These are phyloP conservation scores for Syritta pipiens DNA, from an alignment of 2,888 invertebrate species.

Conservation along the genomic window DNA sequence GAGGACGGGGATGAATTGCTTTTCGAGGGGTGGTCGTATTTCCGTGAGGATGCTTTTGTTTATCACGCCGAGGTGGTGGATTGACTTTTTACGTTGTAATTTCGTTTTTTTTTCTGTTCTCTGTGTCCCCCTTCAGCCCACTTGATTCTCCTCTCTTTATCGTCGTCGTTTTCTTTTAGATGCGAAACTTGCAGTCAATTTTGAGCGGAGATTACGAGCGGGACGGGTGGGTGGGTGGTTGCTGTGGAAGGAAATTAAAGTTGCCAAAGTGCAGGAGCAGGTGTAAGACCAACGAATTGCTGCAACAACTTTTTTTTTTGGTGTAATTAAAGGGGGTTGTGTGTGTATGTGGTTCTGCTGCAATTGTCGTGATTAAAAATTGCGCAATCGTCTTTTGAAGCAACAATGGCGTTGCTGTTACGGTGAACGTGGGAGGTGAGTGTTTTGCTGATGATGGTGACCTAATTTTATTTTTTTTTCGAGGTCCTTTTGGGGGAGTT, in stretches of 20 bases:
- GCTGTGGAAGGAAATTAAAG: constrained; percentile 7
- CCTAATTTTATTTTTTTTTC: no score
- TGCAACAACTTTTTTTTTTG: constrained; percentile 28
- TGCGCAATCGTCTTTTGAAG: no score
- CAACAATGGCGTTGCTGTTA: no score
- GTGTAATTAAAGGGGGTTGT: constrained; percentile 48
- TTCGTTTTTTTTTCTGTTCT: constrained; percentile 7
- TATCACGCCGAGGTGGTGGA: constrained; percentile 12
- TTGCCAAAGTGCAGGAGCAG: constrained; percentile 28
- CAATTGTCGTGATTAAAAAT: neutral
- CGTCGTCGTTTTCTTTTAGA: neutral
- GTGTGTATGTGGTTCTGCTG: neutral
- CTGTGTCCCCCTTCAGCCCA: no score
- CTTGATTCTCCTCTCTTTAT: no score
- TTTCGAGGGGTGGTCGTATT: neutral
- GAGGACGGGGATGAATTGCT: neutral
- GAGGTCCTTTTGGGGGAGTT: no score
- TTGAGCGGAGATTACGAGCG: constrained; percentile 13
- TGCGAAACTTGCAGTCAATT: constrained; percentile 35
- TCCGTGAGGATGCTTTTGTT: constrained; percentile 15
- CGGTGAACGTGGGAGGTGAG: no score
- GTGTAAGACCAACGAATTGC: constrained; percentile 24
- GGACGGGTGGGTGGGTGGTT: neutral
- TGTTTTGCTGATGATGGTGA: no score
- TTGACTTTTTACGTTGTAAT: constrained; percentile 41